Base-by-base conservation (phyloP, 2,113 vertebrate species). In the Taxidea taxus region DNA sequence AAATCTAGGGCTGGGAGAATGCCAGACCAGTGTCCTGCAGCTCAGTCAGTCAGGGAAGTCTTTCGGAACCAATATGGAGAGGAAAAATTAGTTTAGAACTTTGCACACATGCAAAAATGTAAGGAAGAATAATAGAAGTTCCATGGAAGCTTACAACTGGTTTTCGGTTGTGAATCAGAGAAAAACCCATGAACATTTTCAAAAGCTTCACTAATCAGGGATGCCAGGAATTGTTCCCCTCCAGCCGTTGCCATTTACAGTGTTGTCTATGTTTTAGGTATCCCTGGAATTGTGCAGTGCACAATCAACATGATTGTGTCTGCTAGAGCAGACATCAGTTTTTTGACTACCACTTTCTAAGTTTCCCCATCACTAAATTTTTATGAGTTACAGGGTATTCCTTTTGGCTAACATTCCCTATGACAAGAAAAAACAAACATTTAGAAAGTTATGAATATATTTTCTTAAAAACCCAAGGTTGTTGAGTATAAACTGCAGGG, bases 341-440 rank as follows among this genome's bases (percentile, higher is more conserved):
- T 88, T 96, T 87, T 74, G 6, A 87, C 18, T 90, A 72, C 66
- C 13, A 88, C 42, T 90, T 91, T 94, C 56, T 95, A 88, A 97
- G 20, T 87, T 92, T 90, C 37, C 51, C 62, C 86, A 86, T 89
- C 81, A 90, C 42, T 91, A 91, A 80, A 44, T 62, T 91, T 95
- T 96, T 87, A 87, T 91, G 86, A 89, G 66, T 95, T 91, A 68
- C 77, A 91, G 42, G 25, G 6, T 72, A 94, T 93, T 94, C 82
- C 37, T 93, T 90, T 96, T 90, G 85, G 66, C 85, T 97, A 92
- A n/a, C 56, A 96, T 87, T 94, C 95, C 80, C 88, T 89, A 70
- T 82, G 89, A 80, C 39, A 74, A 90, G 54, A 84, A 92, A 95
- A 95, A 87, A 72, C 37, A 95, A 90, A 93, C 34, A 74, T 91